A percentile compares a stretch with the other conserved stretches of the same genome.
Conservation (phyloP, 2,888 invertebrate genomes). For the Cephus pulcher region DNA sequence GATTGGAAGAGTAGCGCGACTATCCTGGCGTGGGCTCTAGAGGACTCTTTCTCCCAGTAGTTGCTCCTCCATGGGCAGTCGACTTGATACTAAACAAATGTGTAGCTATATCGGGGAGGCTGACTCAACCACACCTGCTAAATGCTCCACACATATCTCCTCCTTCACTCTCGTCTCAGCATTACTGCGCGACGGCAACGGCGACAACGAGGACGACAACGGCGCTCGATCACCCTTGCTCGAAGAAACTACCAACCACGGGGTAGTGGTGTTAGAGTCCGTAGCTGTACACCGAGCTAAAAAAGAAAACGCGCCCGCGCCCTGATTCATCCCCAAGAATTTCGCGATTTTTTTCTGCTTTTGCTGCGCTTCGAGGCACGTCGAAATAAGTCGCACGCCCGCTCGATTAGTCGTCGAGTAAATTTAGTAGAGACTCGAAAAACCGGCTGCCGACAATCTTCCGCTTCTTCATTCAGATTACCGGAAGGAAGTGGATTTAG, state of each 20-base stretch:
- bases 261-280: background rate
- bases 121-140: slow-evolving; percentile 60
- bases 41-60: slow-evolving; percentile 17
- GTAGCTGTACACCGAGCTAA: background rate
- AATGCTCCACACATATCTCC: slow-evolving; percentile 34
- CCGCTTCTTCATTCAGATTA: background rate
- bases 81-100: slow-evolving; percentile 59
- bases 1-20: too few relatives aligned
- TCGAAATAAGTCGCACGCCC: slow-evolving; percentile 23
- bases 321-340: slow-evolving; percentile 49
- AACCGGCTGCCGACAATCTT: background rate
- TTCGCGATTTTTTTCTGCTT: slow-evolving; percentile 24
- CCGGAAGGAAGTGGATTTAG: background rate
- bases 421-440: slow-evolving; percentile 34
- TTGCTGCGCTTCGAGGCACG: slow-evolving; percentile 17
- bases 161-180: slow-evolving; percentile 8
- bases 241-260: background rate
- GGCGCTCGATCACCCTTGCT: background rate
- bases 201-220: background rate
- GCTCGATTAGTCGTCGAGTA: slow-evolving; percentile 43
- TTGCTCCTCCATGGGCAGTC: slow-evolving; percentile 46
- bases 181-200: background rate
- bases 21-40: too few relatives aligned
- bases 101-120: slow-evolving; percentile 55
- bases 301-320: slow-evolving; percentile 26